These are phyloP conservation scores for Sympetrum striolatum DNA, from an alignment of 2,888 invertebrate genomes.

Conservation along the genomic window DNA sequence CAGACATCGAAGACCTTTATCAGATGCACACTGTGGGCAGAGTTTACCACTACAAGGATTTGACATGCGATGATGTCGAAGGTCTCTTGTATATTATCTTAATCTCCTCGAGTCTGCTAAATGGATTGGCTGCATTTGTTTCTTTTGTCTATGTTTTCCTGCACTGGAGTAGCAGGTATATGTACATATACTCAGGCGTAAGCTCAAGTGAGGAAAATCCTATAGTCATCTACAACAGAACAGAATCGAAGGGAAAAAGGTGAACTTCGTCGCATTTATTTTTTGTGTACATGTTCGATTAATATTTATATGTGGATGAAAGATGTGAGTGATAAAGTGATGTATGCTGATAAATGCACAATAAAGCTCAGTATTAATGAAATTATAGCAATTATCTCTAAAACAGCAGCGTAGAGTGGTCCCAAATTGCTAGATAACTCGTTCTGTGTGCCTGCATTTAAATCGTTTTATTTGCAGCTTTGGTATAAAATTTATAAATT, in stretches of 20 bases:
- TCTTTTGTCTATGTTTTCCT: conserved; percentile 57
- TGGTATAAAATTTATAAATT: too few species aligned
- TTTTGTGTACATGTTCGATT: neutral
- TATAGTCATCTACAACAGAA: conserved; percentile 50
- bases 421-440: too few species aligned
- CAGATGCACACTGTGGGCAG: conserved; percentile 44
- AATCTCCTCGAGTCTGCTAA: conserved; percentile 58
- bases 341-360: neutral
- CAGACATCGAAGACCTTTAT: conserved; percentile 41
- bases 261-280: neutral
- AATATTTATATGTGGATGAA: neutral
- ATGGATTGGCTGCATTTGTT: conserved; percentile 57
- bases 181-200: conserved; percentile 57
- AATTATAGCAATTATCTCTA: too few species aligned
- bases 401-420: too few species aligned
- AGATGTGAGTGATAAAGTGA: neutral
- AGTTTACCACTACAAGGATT: conserved; percentile 59
- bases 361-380: neutral
- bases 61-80: conserved; percentile 59
- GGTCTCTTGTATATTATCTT: conserved; percentile 58
- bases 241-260: conserved; percentile 35
- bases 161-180: conserved; percentile 60
- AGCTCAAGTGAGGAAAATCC: conserved; percentile 55
- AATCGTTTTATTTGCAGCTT: too few species aligned
- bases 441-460: too few species aligned